phyloP scores from a whole-genome alignment of 2,113 vertebrate genomes.

The Merops nubicus region DNA sequence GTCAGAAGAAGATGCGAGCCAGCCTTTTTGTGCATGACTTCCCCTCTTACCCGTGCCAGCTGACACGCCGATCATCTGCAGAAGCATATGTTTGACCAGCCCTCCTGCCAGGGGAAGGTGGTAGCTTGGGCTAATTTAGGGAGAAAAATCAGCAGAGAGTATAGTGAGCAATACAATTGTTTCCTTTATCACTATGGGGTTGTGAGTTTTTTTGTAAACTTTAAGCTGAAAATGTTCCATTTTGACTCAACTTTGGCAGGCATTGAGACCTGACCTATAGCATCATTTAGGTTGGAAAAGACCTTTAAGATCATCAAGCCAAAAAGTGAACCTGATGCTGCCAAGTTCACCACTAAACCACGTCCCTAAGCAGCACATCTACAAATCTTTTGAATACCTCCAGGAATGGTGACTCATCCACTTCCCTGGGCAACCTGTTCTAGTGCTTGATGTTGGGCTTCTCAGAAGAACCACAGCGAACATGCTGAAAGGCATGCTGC shows the following conservation, averaged over 20 bases:
- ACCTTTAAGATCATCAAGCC: not conserved
- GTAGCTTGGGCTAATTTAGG: not conserved
- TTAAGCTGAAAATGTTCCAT: not conserved
- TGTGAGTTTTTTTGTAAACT: not conserved
- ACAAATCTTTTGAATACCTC: not conserved
- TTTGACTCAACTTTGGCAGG: not conserved
- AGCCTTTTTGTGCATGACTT: constrained; percentile 4
- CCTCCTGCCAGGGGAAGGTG: not conserved
- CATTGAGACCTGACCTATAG: not conserved
- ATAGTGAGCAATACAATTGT: not conserved
- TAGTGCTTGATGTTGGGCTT: not conserved
- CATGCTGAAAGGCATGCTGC: no score
- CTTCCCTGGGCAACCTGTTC: not conserved
- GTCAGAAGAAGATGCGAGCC: not conserved
- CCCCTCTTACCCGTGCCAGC: not conserved
- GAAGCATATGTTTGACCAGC: constrained; percentile 32
- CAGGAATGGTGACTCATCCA: not conserved
- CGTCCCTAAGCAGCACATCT: not conserved
- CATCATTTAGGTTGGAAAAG: not conserved
- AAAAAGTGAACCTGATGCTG: not conserved
- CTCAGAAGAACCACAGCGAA: not conserved
- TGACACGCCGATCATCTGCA: not conserved
- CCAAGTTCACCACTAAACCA: not conserved
- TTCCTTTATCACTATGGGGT: not conserved
- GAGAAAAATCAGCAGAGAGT: not conserved